These are phyloP conservation scores for Diuraphis noxia DNA, from an alignment of 1,140 invertebrate species.

Conservation along the genomic window DNA sequence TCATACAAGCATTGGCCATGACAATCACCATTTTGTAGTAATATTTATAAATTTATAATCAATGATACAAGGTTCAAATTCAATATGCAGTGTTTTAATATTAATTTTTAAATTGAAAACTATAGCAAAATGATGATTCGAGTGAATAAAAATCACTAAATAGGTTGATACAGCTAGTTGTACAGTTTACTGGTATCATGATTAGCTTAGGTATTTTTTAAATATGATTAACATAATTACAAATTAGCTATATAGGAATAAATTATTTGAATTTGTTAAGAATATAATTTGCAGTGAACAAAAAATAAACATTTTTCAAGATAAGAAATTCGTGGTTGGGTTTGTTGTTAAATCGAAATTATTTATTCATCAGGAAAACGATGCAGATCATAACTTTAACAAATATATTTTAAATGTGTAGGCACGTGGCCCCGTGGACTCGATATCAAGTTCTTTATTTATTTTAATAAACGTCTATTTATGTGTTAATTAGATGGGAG, in stretches of 20 bases:
- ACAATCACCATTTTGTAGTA: too few relatives aligned
- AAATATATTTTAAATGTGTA: neutral
- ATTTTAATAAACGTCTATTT: neutral
- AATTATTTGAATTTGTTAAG: neutral
- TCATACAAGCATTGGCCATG: too few relatives aligned
- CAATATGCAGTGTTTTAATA: neutral
- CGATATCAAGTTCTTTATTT: neutral
- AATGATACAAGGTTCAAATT: too few relatives aligned
- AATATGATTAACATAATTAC: neutral
- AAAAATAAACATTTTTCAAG: neutral
- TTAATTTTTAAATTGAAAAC: neutral
- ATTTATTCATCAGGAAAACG: neutral
- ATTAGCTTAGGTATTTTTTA: neutral
- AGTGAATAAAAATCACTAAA: neutral
- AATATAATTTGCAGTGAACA: neutral
- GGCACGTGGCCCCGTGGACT: neutral
- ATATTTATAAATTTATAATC: too few relatives aligned
- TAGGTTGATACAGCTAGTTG: neutral
- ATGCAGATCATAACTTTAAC: neutral
- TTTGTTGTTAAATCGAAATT: neutral
- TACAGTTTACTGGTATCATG: neutral
- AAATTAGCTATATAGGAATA: neutral
- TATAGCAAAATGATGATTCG: neutral
- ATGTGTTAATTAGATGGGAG: neutral
- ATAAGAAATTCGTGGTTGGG: neutral